These are phyloP conservation scores for Sebastes fasciatus DNA, from an alignment of 2,113 vertebrate genomes.

Conservation along the genomic window DNA sequence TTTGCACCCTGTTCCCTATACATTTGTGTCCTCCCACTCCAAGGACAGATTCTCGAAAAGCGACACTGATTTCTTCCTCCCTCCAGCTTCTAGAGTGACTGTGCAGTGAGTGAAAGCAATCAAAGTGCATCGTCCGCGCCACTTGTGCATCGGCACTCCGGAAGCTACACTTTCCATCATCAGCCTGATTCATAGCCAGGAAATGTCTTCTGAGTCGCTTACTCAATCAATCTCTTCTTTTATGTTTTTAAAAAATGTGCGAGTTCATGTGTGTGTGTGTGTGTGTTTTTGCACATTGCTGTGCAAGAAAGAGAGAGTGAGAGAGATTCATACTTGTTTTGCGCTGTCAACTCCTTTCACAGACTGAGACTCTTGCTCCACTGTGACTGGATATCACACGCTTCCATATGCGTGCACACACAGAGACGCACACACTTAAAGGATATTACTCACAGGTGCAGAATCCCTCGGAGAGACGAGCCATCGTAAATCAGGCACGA, in stretches of 20 bases:
- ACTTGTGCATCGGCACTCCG: slow-evolving; percentile 48
- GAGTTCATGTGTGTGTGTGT: not conserved
- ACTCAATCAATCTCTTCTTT: slow-evolving; percentile 38
- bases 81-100: slow-evolving; percentile 43
- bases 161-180: slow-evolving; percentile 60
- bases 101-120: slow-evolving; percentile 60
- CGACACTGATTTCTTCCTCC: slow-evolving; percentile 57
- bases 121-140: slow-evolving; percentile 42
- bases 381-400: slow-evolving; percentile 45
- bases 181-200: slow-evolving; percentile 66
- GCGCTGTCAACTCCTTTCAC: slow-evolving; percentile 39
- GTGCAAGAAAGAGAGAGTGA: slow-evolving; percentile 6
- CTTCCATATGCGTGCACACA: slow-evolving; percentile 16
- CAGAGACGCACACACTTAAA: slow-evolving; percentile 50
- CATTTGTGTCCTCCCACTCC: slow-evolving; percentile 22
- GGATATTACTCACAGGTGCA: slow-evolving; percentile 74
- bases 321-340: slow-evolving; percentile 48
- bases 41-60: slow-evolving; percentile 36
- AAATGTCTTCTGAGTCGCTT: slow-evolving; percentile 41
- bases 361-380: slow-evolving; percentile 28
- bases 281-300: not conserved
- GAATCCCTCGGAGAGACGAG: slow-evolving; percentile 58
- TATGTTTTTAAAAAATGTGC: not conserved
- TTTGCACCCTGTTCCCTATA: not conserved
- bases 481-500: slow-evolving; percentile 71